These are phyloP conservation scores for Batillaria attramentaria DNA, from an alignment of 1,140 invertebrate genomes.

Conservation along the genomic window DNA sequence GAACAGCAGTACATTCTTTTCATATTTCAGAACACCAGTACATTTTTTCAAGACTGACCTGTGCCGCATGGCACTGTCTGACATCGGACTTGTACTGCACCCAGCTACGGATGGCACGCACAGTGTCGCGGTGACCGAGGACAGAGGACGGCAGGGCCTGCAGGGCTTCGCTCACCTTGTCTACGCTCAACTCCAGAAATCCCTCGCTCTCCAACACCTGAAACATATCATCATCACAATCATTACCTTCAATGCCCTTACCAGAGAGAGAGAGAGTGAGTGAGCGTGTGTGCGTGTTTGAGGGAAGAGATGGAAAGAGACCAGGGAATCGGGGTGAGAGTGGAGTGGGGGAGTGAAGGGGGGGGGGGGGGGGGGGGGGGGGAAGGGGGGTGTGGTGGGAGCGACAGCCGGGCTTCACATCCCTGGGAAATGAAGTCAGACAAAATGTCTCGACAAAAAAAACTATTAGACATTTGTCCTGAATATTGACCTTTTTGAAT, in stretches of 20 bases:
- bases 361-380: too few relatives aligned
- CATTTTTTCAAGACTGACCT: conserved; percentile 31
- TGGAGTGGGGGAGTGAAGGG: too few relatives aligned
- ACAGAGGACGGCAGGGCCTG: conserved; percentile 41
- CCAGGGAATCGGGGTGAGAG: too few relatives aligned
- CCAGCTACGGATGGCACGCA: conserved; percentile 48
- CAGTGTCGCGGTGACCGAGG: conserved; percentile 38
- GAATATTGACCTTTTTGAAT: too few relatives aligned
- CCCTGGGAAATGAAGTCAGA: too few relatives aligned
- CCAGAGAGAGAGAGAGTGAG: too few relatives aligned
- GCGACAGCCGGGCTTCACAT: too few relatives aligned
- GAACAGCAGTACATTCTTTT: not conserved
- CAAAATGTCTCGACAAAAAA: too few relatives aligned
- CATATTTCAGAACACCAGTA: not conserved
- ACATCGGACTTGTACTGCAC: conserved; percentile 42
- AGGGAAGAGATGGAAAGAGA: not conserved
- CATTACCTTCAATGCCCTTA: too few relatives aligned
- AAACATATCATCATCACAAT: too few relatives aligned
- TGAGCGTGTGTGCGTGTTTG: not conserved
- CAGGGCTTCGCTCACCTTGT: conserved; percentile 35
- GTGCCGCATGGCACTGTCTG: conserved; percentile 39
- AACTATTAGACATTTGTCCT: too few relatives aligned
- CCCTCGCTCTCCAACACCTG: conserved; percentile 48
- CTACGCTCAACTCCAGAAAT: conserved; percentile 43
- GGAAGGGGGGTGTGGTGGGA: too few relatives aligned